A percentile compares a stretch with the other conserved stretches of the same genome.
phyloP scores from a whole-genome alignment of 2,113 vertebrate species.

The Callorhinus ursinus region DNA sequence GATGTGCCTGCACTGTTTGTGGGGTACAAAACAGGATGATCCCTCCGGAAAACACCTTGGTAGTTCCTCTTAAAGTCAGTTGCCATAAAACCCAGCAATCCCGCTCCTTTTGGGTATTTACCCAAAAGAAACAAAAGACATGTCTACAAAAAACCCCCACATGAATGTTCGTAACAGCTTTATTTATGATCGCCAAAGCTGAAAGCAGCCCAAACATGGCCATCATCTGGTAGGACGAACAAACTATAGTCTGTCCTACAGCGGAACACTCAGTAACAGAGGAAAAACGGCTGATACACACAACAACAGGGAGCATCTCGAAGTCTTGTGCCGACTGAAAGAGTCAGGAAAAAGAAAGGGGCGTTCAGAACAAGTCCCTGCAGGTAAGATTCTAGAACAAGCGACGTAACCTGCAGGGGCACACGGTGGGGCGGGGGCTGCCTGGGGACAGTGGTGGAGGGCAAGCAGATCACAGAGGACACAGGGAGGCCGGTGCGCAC shows the following conservation, averaged over 20 bases:
- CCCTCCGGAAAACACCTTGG: not conserved
- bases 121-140: not conserved
- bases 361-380: rapidly evolving
- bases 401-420: not conserved
- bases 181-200: not conserved
- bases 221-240: not conserved
- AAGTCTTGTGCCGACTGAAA: not conserved
- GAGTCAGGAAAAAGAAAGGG: too few species aligned
- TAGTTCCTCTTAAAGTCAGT: not conserved
- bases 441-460: not conserved
- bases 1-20: rapidly evolving
- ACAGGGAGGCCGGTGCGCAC: not conserved
- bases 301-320: not conserved
- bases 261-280: not conserved
- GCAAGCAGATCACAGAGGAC: not conserved
- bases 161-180: too few species aligned
- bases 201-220: not conserved
- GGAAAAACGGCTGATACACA: not conserved
- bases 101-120: not conserved
- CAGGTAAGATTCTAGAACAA: not conserved
- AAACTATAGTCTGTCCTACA: not conserved
- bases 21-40: rapidly evolving
- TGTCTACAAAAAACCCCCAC: rapidly evolving
- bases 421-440: not conserved
- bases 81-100: not conserved